These are phyloP conservation scores for Scatophagus argus DNA, from an alignment of 2,113 vertebrate species.

Conservation along the genomic window DNA sequence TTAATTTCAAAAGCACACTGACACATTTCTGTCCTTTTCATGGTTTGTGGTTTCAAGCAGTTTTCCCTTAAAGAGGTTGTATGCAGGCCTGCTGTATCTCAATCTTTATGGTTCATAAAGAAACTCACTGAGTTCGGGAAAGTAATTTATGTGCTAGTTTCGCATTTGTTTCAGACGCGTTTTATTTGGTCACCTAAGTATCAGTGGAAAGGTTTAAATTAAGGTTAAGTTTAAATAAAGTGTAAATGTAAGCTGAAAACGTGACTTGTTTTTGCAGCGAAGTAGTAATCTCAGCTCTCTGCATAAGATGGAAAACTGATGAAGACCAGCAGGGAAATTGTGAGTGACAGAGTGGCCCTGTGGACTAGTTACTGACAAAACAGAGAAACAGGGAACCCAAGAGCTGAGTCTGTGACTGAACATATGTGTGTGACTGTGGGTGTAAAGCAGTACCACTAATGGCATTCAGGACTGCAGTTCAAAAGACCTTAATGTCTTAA, in stretches of 20 bases:
- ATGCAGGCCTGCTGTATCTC: slow-evolving; percentile 63
- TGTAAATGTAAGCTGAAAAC: slow-evolving; percentile 16
- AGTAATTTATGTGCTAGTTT: slow-evolving; percentile 59
- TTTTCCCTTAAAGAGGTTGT: slow-evolving; percentile 65
- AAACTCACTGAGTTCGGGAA: slow-evolving; percentile 59
- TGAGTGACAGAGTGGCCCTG: slow-evolving; percentile 48
- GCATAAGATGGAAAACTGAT: slow-evolving; percentile 55
- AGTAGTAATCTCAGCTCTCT: slow-evolving; percentile 15
- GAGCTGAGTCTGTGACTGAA: slow-evolving; percentile 23
- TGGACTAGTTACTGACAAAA: slow-evolving; percentile 46
- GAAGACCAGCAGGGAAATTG: slow-evolving; percentile 39
- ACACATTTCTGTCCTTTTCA: slow-evolving; percentile 77
- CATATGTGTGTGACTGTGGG: slow-evolving; percentile 20
- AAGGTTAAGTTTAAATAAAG: too few relatives aligned
- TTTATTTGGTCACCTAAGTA: slow-evolving; percentile 24
- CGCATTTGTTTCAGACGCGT: slow-evolving; percentile 41
- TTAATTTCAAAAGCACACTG: slow-evolving; percentile 81
- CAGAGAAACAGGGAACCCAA: slow-evolving; percentile 38
- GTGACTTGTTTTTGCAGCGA: neutral
- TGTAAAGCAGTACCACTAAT: slow-evolving; percentile 30
- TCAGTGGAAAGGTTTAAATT: slow-evolving; percentile 20
- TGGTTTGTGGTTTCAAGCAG: slow-evolving; percentile 75
- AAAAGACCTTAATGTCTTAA: neutral
- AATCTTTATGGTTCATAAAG: slow-evolving; percentile 61
- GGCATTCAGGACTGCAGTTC: slow-evolving; percentile 13